These are phyloP conservation scores for Tyria jacobaeae DNA, from an alignment of 2,888 invertebrate genomes.

Conservation along the genomic window DNA sequence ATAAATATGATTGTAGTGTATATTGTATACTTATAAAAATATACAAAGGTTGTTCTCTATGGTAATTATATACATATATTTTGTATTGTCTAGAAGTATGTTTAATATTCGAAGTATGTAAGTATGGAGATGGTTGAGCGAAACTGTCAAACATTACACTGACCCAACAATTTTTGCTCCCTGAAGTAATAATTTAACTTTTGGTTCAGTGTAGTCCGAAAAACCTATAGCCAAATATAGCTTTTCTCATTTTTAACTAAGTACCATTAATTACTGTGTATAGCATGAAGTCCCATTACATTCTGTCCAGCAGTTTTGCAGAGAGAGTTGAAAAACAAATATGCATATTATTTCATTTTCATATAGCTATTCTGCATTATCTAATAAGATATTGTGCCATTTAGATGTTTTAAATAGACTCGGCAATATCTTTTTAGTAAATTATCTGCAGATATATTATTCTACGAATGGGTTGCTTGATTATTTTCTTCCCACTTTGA, in stretches of 20 bases:
- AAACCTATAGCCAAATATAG: no score
- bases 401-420: slow-evolving; percentile 17
- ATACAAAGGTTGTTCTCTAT: slow-evolving; percentile 50
- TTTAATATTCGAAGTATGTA: slow-evolving; percentile 13
- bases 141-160: background rate
- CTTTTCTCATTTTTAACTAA: no score
- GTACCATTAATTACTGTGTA: background rate
- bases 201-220: no score
- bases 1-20: slow-evolving; percentile 14
- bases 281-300: slow-evolving; percentile 26
- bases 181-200: background rate
- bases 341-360: slow-evolving; percentile 2
- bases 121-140: background rate
- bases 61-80: slow-evolving; percentile 47
- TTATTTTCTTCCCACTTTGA: no score
- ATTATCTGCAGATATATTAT: slow-evolving; percentile 8
- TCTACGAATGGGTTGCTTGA: slow-evolving; percentile 30
- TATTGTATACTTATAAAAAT: slow-evolving; percentile 29
- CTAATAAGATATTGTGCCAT: slow-evolving; percentile 37
- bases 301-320: slow-evolving; percentile 33
- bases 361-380: slow-evolving; percentile 3
- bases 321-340: slow-evolving; percentile 1
- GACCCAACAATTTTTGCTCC: background rate
- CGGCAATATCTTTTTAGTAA: background rate
- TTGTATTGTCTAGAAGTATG: slow-evolving; percentile 40